Evolutionary conservation across 2,888 invertebrate genomes (phyloP).

Genomic region (Watsonalla cultraria): DNA sequence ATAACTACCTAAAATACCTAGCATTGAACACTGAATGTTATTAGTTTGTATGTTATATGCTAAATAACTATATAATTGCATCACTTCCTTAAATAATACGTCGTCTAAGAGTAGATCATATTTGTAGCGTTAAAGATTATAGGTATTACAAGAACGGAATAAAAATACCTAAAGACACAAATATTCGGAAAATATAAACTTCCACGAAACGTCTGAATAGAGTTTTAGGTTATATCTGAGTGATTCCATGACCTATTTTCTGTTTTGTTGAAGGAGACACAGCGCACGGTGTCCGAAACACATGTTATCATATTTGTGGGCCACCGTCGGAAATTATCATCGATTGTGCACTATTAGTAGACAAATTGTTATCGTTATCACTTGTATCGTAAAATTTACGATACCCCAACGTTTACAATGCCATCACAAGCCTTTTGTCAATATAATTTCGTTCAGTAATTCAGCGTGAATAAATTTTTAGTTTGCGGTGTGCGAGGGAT

Average conservation of each 20-base stretch:
- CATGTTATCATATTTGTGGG: slow-evolving; percentile 50
- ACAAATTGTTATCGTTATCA: slow-evolving; percentile 67
- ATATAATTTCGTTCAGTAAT: slow-evolving; percentile 52
- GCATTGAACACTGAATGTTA: too few species aligned
- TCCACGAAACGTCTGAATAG: too few species aligned
- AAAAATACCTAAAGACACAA: too few species aligned
- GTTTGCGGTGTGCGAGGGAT: slow-evolving; percentile 1
- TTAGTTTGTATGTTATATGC: too few species aligned
- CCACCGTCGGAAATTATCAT: slow-evolving; percentile 50
- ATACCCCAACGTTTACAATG: slow-evolving; percentile 48
- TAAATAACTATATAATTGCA: too few species aligned
- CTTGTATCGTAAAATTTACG: slow-evolving; percentile 63
- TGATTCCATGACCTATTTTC: not conserved
- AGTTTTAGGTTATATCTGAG: not conserved
- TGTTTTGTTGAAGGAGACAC: slow-evolving; percentile 7
- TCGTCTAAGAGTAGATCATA: too few species aligned
- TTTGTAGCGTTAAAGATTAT: too few species aligned
- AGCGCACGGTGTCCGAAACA: slow-evolving; percentile 26
- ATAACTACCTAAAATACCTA: too few species aligned
- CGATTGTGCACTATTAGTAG: slow-evolving; percentile 53
- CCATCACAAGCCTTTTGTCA: slow-evolving; percentile 60
- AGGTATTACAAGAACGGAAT: too few species aligned
- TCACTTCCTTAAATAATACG: too few species aligned
- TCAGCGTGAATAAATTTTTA: slow-evolving; percentile 23
- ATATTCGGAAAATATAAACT: too few species aligned